Evolutionary conservation across 2,113 vertebrate species (phyloP), one percentile per base, ranked within the genome.

Genomic region (Pseudopipra pipra): DNA sequence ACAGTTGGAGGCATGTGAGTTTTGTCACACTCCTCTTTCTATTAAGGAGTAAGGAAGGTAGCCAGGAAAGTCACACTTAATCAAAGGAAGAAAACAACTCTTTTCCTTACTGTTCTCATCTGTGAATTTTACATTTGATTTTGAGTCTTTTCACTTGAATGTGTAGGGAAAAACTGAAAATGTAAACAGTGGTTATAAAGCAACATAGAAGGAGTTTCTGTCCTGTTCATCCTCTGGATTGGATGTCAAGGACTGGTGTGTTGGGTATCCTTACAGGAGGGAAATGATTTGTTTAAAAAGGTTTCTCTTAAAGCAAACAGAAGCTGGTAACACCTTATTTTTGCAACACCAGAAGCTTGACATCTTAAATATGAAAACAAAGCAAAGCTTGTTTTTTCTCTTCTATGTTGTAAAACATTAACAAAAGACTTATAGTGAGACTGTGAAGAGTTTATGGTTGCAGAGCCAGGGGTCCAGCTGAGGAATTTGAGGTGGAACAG

Each of bases 1-100:
- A 17, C 11, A 43, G 17, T 43, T 0, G 0, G 33, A 66, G 28
- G 35, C 23, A 2, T 8, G 30, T 3, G 6, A 35, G 30, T 62
- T 74, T 84, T 85, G 78, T 62, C n/a, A 30, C 2, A 1, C 7
- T 24, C 4, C 12, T 43, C 10, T 30, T 66, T 51, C 37, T 67
- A 0, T 23, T 62, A 24, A 37, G 46, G 9, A 65, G 5, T 51
- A 27, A 74, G 37, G 77, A 79, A 3, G 1, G 6, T 41, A 67
- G 59, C 17, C 18, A 47, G 43, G 30, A 33, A 87, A 39, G 35
- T 72, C 31, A 18, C 15, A 14, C 12, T 62, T 19, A 2, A 1
- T 33, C 22, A 49, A 21, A 66, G 43, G 68, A 74, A 66, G n/a
- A 55, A 63, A 71, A 62, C n/a, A 11, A 66, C 12, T 78, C n/a